Evolutionary conservation across 2,113 vertebrate genomes (phyloP).

Genomic region (Podocnemis expansa): DNA sequence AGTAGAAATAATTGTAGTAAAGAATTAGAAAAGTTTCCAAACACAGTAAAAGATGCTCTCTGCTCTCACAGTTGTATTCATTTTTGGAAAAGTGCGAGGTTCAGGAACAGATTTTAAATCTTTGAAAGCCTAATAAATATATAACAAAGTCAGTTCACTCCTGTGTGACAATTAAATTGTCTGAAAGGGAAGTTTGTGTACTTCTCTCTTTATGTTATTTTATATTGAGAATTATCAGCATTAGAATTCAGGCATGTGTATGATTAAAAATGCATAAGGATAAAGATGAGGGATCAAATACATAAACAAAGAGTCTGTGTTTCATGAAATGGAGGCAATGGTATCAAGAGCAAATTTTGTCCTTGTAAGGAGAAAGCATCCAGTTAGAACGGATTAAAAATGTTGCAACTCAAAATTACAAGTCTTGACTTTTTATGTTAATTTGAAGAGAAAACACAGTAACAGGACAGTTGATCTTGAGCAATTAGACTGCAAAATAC

Average conservation of each 20-base stretch:
- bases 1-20: neutral
- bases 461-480: neutral
- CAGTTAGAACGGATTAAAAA: neutral
- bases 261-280: conserved; percentile 26
- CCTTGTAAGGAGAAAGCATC: conserved; percentile 27
- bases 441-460: conserved; percentile 1
- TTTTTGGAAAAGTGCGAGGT: conserved; percentile 17
- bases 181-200: neutral
- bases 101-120: neutral
- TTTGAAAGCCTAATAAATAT: conserved; percentile 44
- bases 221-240: conserved; percentile 17
- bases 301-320: neutral
- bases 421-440: neutral
- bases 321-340: neutral
- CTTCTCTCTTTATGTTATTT: conserved; percentile 4
- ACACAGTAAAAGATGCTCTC: neutral
- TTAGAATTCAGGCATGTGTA: neutral
- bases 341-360: neutral
- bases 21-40: neutral
- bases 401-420: neutral
- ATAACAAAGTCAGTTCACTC: conserved; percentile 22
- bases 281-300: neutral
- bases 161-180: neutral
- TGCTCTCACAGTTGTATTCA: neutral
- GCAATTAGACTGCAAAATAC: neutral